phyloP scores from a whole-genome alignment of 2,888 invertebrate genomes.

The Campaea margaritaria region DNA sequence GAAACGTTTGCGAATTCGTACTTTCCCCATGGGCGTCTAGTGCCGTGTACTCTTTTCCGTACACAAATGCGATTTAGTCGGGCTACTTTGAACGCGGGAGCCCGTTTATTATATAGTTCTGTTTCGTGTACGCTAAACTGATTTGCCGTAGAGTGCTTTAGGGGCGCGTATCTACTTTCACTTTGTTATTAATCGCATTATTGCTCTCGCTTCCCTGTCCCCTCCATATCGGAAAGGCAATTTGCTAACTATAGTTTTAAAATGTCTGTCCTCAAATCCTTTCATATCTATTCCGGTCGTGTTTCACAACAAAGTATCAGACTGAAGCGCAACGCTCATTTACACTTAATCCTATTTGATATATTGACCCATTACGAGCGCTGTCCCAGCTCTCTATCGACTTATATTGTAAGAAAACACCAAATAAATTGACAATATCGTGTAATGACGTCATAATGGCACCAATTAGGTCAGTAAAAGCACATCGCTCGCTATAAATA shows the following conservation, averaged over 20 bases:
- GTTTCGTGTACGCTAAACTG: slow-evolving; percentile 54
- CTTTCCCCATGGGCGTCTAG: slow-evolving; percentile 22
- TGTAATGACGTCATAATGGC: slow-evolving; percentile 37
- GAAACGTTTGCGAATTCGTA: slow-evolving; percentile 59
- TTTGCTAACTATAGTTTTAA: slow-evolving; percentile 35
- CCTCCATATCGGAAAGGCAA: slow-evolving; percentile 5
- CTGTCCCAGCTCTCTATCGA: slow-evolving; percentile 68
- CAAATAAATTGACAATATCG: slow-evolving; percentile 43
- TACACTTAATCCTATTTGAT: slow-evolving; percentile 82
- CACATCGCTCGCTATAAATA: slow-evolving; percentile 25
- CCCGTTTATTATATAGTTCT: slow-evolving; percentile 59
- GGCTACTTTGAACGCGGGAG: slow-evolving; percentile 60
- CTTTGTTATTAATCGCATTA: slow-evolving; percentile 33
- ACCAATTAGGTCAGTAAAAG: slow-evolving; percentile 31
- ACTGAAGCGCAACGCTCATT: slow-evolving; percentile 72
- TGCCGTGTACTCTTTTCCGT: slow-evolving; percentile 32
- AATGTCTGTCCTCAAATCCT: slow-evolving; percentile 52
- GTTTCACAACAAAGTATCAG: slow-evolving; percentile 72
- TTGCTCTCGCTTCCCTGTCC: slow-evolving; percentile 10
- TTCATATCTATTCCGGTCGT: slow-evolving; percentile 66
- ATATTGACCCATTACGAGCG: slow-evolving; percentile 79
- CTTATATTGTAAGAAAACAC: slow-evolving; percentile 75
- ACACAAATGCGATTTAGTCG: slow-evolving; percentile 71
- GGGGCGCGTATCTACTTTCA: slow-evolving; percentile 34
- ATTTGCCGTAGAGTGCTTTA: slow-evolving; percentile 49